Conservation (phyloP, 2,797 vertebrate species). For the Fundulus diaphanus region DNA sequence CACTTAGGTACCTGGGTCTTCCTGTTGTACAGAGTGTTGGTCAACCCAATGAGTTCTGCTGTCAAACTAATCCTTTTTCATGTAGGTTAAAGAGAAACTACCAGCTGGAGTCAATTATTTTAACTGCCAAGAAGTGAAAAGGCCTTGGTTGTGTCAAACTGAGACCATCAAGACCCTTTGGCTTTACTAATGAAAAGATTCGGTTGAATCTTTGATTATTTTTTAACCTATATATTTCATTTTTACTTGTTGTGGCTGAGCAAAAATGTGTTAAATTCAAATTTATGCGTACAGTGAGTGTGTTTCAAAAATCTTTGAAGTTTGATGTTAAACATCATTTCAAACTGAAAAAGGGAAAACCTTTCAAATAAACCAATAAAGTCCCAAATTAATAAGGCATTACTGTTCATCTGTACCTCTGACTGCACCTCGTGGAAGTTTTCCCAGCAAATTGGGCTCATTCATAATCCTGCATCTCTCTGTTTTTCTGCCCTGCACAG, state of each 20-base stretch:
- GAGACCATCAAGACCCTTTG: background rate
- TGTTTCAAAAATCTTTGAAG: background rate
- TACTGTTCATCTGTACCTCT: too few relatives aligned
- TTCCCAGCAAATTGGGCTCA: background rate
- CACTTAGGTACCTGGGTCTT: background rate
- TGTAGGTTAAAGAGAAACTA: background rate
- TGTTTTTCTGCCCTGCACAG: slow-evolving; percentile 68
- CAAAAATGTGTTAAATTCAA: background rate
- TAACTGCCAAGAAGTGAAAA: background rate
- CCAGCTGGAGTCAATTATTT: background rate
- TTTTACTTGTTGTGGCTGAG: background rate
- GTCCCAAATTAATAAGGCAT: background rate
- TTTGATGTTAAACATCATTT: background rate
- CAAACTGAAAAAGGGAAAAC: background rate
- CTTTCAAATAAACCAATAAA: background rate
- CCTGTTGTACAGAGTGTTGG: background rate
- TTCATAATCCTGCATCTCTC: slow-evolving; percentile 10
- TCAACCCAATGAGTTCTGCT: background rate
- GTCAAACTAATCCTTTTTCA: background rate
- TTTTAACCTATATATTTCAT: background rate
- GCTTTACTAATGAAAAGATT: background rate
- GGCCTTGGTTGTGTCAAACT: background rate
- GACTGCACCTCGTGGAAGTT: slow-evolving; percentile 1
- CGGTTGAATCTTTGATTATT: background rate
- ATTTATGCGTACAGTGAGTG: background rate